Conservation (phyloP, 1,140 invertebrate genomes). For the Drosophila prosaltans region DNA sequence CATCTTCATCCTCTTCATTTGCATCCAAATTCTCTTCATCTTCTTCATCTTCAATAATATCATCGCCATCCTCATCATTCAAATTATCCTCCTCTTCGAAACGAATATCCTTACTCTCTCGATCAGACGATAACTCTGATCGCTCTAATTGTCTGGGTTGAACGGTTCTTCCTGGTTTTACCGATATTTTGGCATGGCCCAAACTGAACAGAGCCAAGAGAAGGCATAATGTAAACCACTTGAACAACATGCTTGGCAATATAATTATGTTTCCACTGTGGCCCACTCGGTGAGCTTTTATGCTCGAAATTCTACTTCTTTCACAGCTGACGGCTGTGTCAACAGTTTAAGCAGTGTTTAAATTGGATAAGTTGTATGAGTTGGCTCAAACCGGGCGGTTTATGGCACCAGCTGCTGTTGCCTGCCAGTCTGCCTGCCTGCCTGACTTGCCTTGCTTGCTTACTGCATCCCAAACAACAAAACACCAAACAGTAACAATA, state of each 20-base stretch:
- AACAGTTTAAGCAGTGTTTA: constrained; percentile 42
- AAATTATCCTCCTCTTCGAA: constrained; percentile 45
- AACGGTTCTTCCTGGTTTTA: constrained; percentile 16
- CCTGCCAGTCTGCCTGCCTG: too few relatives aligned
- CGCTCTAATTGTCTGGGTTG: constrained; percentile 40
- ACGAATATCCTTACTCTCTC: constrained; percentile 33
- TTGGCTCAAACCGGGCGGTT: background rate
- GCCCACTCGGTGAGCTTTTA: constrained; percentile 48
- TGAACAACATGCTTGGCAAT: constrained; percentile 52
- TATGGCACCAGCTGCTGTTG: constrained; percentile 11
- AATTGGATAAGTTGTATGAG: constrained; percentile 41
- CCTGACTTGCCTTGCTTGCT: too few relatives aligned
- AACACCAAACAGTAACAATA: constrained; percentile 2
- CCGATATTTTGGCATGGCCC: constrained; percentile 25
- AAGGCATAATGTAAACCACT: constrained; percentile 57
- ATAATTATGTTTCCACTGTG: constrained; percentile 45
- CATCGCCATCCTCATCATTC: constrained; percentile 49
- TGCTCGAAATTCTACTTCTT: constrained; percentile 18
- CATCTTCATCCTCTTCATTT: constrained; percentile 42
- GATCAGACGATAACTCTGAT: constrained; percentile 44
- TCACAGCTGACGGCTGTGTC: constrained; percentile 43
- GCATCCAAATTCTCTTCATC: constrained; percentile 25
- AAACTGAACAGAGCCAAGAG: constrained; percentile 49
- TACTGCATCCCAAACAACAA: background rate
- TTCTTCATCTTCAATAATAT: constrained; percentile 60